Evolutionary conservation across 1,140 invertebrate species (phyloP), one percentile per base, ranked within the genome.

Genomic region (Psilanteris sp.): DNA sequence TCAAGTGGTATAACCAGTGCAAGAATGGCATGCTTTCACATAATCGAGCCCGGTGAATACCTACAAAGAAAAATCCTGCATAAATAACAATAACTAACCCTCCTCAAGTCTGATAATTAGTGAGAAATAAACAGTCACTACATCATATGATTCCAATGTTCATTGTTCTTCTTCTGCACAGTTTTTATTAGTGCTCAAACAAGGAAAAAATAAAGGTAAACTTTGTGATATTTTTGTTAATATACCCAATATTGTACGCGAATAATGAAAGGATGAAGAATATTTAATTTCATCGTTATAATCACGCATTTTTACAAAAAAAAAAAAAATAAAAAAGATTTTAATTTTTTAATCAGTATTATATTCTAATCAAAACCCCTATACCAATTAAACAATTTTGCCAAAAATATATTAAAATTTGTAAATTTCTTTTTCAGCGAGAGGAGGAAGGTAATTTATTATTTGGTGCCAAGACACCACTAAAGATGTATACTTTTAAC

Each of bases 1-100:
- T 57, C 55, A 68, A 71, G 68, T 77, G 36, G 55, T 62, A 57
- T 73, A 72, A 70, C 62, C 36, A 77, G 68, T 77, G 48, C 48
- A 72, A 77, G 55, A 67, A 68, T 54, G 34, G 62, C 48, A 68
- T 68, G 55, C 54, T 68, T 67, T 67, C 29, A 55, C 54, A 48
- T 62, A 67, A 75, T 68, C 62, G 41, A 62, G 57, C 46, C 50
- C 36, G 14, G 6, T 41, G 55, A 68, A 75, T 68, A 43, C 8
- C 54, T 61, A 62, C 18, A 66, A 74, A 67, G 54, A 54, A 68
- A 67, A 67, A 68, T 39, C 6, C 37, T 55, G 46, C 44, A 67
- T 67, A 48, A 67, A 62, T 67, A 67, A 74, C 46, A 67, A 74
- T 67, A 66, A 66, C 61, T 66, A 52, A 54, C 50, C 36, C 43